Evolutionary conservation across 1,140 invertebrate species (phyloP), one percentile per base, ranked within the genome.

Genomic region (Helicoverpa armigera): DNA sequence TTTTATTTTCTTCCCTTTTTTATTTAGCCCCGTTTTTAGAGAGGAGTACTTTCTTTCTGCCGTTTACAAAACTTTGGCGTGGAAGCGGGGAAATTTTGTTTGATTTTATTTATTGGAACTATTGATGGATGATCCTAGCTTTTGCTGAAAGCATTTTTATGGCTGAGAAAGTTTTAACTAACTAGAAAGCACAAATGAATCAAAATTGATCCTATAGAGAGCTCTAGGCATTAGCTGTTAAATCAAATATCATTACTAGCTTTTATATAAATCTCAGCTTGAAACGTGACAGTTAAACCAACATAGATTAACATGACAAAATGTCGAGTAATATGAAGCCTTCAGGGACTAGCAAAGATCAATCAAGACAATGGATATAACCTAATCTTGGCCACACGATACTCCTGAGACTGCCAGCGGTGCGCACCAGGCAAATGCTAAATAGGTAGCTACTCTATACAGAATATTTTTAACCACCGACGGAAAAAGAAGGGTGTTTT

Each of bases 1-100:
- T 58, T 73, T 73, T 56, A n/a, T 75, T 50, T 61, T 75, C 14
- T 70, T 53, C 4, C 7, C 14, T 53, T 70, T 70, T 53, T 70
- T 70, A 23, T 70, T 70, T 53, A 13, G 18, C 67, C n/a, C 43
- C 67, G 51, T 18, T 54, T 70, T 70, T 54, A 2, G 13, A 51
- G 18, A 13, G 14, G 67, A 54, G 18, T 70, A 53, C 48, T 70
- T 70, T 70, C 53, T 70, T 70, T 54, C 67, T 70, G 48, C 11
- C 67, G 53, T 29, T 18, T 53, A 23, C 50, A 18, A 70, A 54
- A 70, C 18, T 53, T 70, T 53, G 35, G 18, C 67, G 65, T 50
- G 16, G 16, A 18, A 48, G 51, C 43, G 48, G 61, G 50, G n/a
- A 53, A 54, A 54, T 31, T 70, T 53, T 31, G 11, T 70, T 31